These are phyloP conservation scores for Micoletzkya japonica DNA, from an alignment of 2,888 invertebrate genomes.

Conservation along the genomic window DNA sequence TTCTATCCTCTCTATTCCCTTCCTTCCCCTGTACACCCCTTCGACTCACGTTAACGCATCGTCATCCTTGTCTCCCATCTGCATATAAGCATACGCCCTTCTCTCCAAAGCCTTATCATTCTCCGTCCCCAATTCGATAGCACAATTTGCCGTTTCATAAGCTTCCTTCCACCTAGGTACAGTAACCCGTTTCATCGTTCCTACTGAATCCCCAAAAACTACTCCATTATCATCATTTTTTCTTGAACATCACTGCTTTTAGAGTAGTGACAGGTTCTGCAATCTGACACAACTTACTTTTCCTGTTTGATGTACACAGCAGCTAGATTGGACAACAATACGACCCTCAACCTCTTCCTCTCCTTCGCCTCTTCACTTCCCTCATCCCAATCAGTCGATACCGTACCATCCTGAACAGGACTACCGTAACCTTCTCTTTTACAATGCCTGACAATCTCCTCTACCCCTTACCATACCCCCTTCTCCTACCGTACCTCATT, in stretches of 20 bases:
- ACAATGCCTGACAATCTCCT: no score
- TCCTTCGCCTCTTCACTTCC: not conserved
- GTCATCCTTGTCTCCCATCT: conserved; percentile 40
- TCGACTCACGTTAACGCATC: conserved; percentile 12
- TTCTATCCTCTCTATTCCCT: not conserved
- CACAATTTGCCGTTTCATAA: conserved; percentile 34
- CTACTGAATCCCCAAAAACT: not conserved
- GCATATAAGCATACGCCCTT: conserved; percentile 39
- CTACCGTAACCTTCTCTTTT: no score
- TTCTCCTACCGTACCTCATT: not conserved
- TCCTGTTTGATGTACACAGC: conserved; percentile 45
- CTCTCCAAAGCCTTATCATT: conserved; percentile 39
- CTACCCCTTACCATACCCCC: no score
- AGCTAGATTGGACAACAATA: conserved; percentile 43
- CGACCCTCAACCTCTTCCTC: conserved; percentile 15
- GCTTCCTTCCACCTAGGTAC: conserved; percentile 38
- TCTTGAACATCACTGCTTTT: not conserved
- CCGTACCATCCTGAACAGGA: not conserved
- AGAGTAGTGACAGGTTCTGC: not conserved
- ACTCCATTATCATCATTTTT: not conserved
- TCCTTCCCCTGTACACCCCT: not conserved
- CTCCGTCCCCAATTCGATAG: conserved; percentile 35
- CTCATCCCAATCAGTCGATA: not conserved
- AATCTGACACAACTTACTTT: conserved; percentile 29
- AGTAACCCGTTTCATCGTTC: not conserved